Evolutionary conservation across 2,113 vertebrate species (phyloP), one percentile per base, ranked within the genome.

Genomic region (Rattus rattus): DNA sequence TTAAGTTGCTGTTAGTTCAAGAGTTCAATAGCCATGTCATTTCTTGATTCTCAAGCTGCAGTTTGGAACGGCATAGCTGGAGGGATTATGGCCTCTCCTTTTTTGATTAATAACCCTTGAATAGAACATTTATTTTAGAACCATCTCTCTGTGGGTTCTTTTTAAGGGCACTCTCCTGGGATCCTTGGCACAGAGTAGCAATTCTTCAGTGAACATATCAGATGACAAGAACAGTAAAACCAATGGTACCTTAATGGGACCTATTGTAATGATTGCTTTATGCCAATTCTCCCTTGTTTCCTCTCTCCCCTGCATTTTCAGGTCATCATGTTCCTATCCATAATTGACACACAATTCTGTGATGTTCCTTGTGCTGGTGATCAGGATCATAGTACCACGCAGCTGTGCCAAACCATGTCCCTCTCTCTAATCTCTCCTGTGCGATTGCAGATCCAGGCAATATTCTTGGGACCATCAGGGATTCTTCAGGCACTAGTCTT

Each of bases 61-160:
- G 70, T 90, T 84, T 36, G 4, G 33, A 72, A 95, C 83, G 28
- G 72, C 67, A 49, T 88, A 91, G 87, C 90, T 79, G 54, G 52
- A 96, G 69, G 83, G 59, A 86, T 61, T 36, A 13, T 14, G 36
- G 49, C 30, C n/a, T 95, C 77, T 95, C n/a, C 61, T 87, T 93
- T 90, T 90, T 85, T 76, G 85, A 63, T 49, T 85, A 92, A 61
- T 73, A 36, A 92, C 56, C 49, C 75, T 85, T 87, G 90, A 95
- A 92, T 92, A 93, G 85, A 96, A 92, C 67, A 52, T 92, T 92
- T 87, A 70, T 94, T 94, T 93, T 93, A 85, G 92, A 94, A 94
- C 88, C 12, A 28, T 92, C 65, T 93, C 69, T 90, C 79, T 67
- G 16, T 86, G 85, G 69, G 59, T 90, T 61, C 39, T 73, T 95